phyloP scores from a whole-genome alignment of 2,888 invertebrate genomes.

The Stegophylla sp. region DNA sequence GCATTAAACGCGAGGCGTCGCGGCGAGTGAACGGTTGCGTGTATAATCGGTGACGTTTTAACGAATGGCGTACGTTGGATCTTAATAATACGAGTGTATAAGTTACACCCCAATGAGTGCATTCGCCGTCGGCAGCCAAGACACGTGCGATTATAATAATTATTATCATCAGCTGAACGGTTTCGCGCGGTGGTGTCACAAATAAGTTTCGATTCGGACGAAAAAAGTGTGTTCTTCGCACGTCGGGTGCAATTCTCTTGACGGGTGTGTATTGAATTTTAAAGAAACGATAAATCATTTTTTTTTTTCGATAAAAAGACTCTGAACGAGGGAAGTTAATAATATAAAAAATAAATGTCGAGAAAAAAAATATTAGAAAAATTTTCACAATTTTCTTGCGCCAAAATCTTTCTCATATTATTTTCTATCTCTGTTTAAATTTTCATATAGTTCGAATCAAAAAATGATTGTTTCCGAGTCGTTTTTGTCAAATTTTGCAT shows the following conservation, averaged over 20 bases:
- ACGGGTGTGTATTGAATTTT: too few species aligned
- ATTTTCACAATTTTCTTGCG: too few species aligned
- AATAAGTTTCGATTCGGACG: neutral
- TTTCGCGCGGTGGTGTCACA: neutral
- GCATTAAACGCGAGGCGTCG: slow-evolving; percentile 50
- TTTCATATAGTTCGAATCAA: too few species aligned
- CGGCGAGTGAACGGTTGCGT: slow-evolving; percentile 36
- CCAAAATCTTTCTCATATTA: too few species aligned
- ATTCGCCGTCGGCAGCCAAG: neutral
- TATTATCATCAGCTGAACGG: neutral
- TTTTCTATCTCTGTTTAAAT: too few species aligned
- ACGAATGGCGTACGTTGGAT: slow-evolving; percentile 6
- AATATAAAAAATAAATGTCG: too few species aligned
- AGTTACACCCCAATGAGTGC: slow-evolving; percentile 21
- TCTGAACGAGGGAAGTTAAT: too few species aligned
- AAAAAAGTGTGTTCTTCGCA: neutral
- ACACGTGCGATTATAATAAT: neutral
- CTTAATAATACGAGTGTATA: slow-evolving; percentile 27
- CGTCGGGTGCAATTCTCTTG: neutral
- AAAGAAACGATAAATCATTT: too few species aligned
- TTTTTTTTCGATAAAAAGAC: too few species aligned
- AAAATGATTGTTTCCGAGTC: too few species aligned
- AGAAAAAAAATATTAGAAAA: too few species aligned
- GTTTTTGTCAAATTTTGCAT: too few species aligned
- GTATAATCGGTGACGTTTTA: slow-evolving; percentile 27